These are phyloP conservation scores for Idris sp. DNA, from an alignment of 1,140 invertebrate species.

Conservation along the genomic window DNA sequence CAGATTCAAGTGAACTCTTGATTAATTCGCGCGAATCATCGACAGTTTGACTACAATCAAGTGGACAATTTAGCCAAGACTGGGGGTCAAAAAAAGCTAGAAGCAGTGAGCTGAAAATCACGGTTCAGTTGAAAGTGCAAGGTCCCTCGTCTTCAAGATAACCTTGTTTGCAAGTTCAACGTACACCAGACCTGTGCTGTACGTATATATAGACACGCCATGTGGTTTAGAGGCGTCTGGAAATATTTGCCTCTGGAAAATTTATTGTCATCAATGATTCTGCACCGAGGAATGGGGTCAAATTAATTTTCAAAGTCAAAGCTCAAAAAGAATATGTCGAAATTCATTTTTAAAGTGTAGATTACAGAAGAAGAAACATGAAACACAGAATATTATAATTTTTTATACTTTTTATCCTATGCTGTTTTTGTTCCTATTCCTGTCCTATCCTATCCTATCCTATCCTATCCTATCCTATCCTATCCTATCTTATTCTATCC, in stretches of 20 bases:
- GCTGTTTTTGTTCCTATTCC: no score
- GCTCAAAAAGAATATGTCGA: no score
- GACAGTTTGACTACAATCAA: not conserved
- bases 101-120: not conserved
- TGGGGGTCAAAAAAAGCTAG: no score
- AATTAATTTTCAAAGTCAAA: no score
- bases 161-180: conserved; percentile 59
- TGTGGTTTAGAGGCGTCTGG: conserved; percentile 4
- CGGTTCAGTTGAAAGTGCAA: not conserved
- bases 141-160: conserved; percentile 29
- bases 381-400: no score
- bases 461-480: no score
- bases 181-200: conserved; percentile 13
- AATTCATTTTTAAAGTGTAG: no score
- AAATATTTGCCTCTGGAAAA: conserved; percentile 12
- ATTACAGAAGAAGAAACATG: no score
- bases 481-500: no score
- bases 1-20: conserved; percentile 63
- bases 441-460: no score
- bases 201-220: conserved; percentile 7
- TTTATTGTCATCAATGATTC: conserved; percentile 30
- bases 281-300: conserved; percentile 1
- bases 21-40: conserved; percentile 62
- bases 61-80: no score
- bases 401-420: no score